phyloP scores from a whole-genome alignment of 1,140 invertebrate genomes.

The Bombus pyrosoma region DNA sequence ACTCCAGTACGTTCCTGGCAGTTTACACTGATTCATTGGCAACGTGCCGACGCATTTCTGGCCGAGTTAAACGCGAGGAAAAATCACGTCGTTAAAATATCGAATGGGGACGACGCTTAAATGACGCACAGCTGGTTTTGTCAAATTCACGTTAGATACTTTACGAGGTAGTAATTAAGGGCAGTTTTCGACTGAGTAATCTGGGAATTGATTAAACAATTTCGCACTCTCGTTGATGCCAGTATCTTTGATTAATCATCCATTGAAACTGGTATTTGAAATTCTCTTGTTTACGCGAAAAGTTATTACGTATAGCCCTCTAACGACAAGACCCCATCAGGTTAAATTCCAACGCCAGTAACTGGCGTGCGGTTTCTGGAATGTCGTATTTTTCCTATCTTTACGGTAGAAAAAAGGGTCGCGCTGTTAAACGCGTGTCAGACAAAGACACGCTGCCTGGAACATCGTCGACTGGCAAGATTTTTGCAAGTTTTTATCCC shows the following conservation, averaged over 20 bases:
- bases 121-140: neutral
- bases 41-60: neutral
- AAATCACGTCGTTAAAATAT: neutral
- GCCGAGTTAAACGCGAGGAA: neutral
- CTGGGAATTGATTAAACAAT: neutral
- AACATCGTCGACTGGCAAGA: slow-evolving; percentile 9
- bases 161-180: neutral
- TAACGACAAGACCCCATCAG: no score
- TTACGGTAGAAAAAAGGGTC: no score
- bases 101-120: neutral
- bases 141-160: slow-evolving; percentile 22
- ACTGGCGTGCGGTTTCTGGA: no score
- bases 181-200: neutral
- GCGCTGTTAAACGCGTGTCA: neutral
- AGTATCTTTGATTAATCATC: neutral
- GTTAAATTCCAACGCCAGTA: neutral
- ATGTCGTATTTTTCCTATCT: neutral
- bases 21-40: neutral
- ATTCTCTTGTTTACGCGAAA: neutral
- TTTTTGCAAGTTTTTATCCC: neutral
- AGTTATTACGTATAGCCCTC: neutral
- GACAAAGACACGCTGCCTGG: neutral
- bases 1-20: neutral
- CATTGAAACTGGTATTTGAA: neutral
- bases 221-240: neutral